Evolutionary conservation across 1,140 invertebrate genomes (phyloP).

Genomic region (Danaus plexippus): DNA sequence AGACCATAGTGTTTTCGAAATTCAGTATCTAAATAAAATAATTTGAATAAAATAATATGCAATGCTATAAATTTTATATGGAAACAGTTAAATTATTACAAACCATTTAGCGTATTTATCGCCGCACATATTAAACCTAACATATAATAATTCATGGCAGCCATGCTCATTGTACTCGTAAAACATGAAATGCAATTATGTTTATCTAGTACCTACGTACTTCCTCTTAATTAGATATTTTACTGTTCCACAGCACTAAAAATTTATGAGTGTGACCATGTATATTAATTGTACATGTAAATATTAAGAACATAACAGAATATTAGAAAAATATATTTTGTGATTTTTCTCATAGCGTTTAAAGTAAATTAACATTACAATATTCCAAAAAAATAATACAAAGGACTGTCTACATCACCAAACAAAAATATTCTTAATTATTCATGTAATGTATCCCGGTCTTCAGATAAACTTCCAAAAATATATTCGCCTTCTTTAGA

Average conservation of each 20-base stretch:
- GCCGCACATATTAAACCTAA: conserved; percentile 25
- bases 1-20: conserved; percentile 50
- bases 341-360: too few relatives aligned
- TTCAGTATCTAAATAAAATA: conserved; percentile 26
- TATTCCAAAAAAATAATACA: too few relatives aligned
- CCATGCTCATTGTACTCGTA: conserved; percentile 15
- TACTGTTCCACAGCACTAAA: too few relatives aligned
- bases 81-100: conserved; percentile 12
- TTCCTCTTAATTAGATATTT: too few relatives aligned
- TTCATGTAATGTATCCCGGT: conserved; percentile 9
- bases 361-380: too few relatives aligned
- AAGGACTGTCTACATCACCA: too few relatives aligned
- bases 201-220: conserved; percentile 6
- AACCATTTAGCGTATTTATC: conserved; percentile 31
- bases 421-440: background rate
- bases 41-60: background rate
- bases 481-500: conserved; percentile 16
- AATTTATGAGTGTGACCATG: too few relatives aligned
- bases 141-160: conserved; percentile 30
- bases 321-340: too few relatives aligned
- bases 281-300: too few relatives aligned
- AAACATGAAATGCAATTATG: conserved; percentile 21
- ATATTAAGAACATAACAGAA: too few relatives aligned
- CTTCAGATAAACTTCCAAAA: conserved; percentile 21
- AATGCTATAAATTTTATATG: background rate